Evolutionary conservation across 2,797 vertebrate genomes (phyloP).

Genomic region (Cynodonichthys magdalenae): DNA sequence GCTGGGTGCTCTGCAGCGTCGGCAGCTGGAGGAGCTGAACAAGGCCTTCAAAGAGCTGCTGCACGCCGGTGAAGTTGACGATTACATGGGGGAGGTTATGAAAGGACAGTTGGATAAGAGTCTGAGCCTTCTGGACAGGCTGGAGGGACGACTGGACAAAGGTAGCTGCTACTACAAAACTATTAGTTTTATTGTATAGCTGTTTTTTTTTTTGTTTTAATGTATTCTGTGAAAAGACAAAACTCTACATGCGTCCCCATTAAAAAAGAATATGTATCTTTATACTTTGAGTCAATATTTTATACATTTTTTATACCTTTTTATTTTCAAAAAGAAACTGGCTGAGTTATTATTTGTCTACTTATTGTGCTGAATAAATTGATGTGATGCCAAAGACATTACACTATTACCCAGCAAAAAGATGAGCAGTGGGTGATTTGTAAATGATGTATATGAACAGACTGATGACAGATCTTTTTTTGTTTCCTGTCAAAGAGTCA

Average conservation of each 20-base stretch:
- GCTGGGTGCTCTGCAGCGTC: slow-evolving; percentile 83
- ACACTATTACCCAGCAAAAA: not conserved
- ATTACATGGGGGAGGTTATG: slow-evolving; percentile 80
- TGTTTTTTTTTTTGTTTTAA: not conserved
- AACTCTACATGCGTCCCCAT: not conserved
- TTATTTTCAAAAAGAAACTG: too few species aligned
- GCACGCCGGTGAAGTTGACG: slow-evolving; percentile 83
- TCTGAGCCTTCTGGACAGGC: slow-evolving; percentile 82
- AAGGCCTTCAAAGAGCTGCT: slow-evolving; percentile 88
- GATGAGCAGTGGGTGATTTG: slow-evolving; percentile 12
- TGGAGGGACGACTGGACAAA: slow-evolving; percentile 85
- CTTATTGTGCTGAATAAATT: not conserved
- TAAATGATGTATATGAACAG: slow-evolving; percentile 33
- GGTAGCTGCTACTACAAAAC: slow-evolving; percentile 66
- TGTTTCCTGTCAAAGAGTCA: slow-evolving; percentile 78
- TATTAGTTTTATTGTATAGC: not conserved
- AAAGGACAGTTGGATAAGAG: slow-evolving; percentile 89
- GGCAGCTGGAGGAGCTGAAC: slow-evolving; percentile 83
- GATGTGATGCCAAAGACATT: not conserved
- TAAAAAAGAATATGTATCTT: too few species aligned
- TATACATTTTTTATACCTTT: too few species aligned
- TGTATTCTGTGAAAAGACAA: not conserved
- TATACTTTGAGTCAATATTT: not conserved
- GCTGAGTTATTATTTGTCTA: not conserved
- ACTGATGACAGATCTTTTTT: slow-evolving; percentile 33